phyloP scores from a whole-genome alignment of 2,888 invertebrate genomes.

The Erebia epiphron region DNA sequence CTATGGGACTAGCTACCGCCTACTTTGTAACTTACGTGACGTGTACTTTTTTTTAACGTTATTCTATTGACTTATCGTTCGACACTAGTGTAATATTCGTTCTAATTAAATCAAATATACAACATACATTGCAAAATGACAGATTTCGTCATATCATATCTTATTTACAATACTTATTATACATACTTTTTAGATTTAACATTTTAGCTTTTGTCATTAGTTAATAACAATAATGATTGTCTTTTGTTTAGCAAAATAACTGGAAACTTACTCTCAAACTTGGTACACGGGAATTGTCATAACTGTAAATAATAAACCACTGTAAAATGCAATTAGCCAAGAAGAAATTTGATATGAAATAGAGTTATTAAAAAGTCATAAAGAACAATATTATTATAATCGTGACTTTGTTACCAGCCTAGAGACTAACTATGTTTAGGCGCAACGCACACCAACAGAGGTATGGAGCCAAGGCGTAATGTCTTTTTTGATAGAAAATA shows the following conservation, averaged over 20 bases:
- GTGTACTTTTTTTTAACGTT: neutral
- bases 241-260: constrained; percentile 2
- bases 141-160: constrained; percentile 17
- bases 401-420: no score
- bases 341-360: neutral
- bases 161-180: constrained; percentile 24
- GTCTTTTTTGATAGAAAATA: no score
- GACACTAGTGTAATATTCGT: constrained; percentile 5
- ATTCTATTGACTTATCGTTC: constrained; percentile 1
- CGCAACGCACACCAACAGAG: no score
- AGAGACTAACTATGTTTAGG: no score
- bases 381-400: no score
- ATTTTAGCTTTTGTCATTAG: neutral
- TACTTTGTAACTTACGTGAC: neutral
- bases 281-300: constrained; percentile 18
- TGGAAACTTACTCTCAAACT: constrained; percentile 25
- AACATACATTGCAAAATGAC: constrained; percentile 21
- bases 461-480: no score
- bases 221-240: neutral
- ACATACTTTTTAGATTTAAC: constrained; percentile 1
- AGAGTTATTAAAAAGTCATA: no score
- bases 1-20: no score
- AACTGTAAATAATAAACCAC: constrained; percentile 24
- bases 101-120: constrained; percentile 35
- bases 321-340: neutral